Base-by-base conservation (phyloP, 2,888 invertebrate genomes). In the Pilophorus perplexus region DNA sequence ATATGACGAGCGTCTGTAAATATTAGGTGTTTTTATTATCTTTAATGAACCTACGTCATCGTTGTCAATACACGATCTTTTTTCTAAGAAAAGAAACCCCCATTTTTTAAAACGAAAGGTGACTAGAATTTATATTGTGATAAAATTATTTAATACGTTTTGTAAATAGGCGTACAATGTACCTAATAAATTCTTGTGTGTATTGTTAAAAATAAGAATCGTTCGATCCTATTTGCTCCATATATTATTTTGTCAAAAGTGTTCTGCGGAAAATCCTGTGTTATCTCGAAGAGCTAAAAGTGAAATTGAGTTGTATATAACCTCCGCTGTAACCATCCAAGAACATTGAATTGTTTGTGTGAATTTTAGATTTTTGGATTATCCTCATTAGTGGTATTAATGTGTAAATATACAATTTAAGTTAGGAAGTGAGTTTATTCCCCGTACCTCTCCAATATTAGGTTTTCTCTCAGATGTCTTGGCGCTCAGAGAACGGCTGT, bases 181-280 rank as follows among this genome's bases (percentile, higher is more conserved):
- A 42, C 27, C 40, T 54, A 44, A 18, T 42, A 44, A 42, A 16
- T 50, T 52, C 37, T 54, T 57, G 14, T 23, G 46, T 48, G 46
- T 66, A 66, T 38, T 59, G 46, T 14, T 57, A 46, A 42, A 57
- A 44, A 66, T 66, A 59, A 44, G 28, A 42, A n/a, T n/a, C 28
- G 22, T 27, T 37, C 22, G 42, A 27, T 20, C 23, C n/a, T 55
- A 22, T 42, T 65, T 55, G n/a, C n/a, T 4, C 23, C 23, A 22
- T 5, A 5, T 22, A 20, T 12, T 20, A 46, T 23, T 22, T 14
- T 12, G 23, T 23, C 3, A 23, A 25, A 25, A n/a, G n/a, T n/a
- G n/a, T n/a, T n/a, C n/a, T n/a, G n/a, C n/a, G n/a, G n/a, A n/a
- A n/a, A n/a, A n/a, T n/a, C n/a, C n/a, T n/a, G n/a, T n/a, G n/a